A percentile compares a stretch with the other conserved stretches of the same genome.
Conservation (phyloP, 1,140 invertebrate genomes). For the Callitettix versicolor region DNA sequence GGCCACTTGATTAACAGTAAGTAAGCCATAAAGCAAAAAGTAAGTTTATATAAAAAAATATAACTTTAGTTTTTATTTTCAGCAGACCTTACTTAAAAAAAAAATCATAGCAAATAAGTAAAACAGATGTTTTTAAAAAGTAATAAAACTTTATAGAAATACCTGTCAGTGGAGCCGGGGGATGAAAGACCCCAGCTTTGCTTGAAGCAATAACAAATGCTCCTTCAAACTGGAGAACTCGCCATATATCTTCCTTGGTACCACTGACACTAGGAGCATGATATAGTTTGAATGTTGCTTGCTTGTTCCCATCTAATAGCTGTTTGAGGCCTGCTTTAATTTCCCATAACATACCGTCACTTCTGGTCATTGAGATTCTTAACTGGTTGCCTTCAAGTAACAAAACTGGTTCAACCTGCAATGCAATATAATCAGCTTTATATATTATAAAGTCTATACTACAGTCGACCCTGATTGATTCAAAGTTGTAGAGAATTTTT, state of each 20-base stretch:
- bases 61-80: too few species aligned
- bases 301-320: conserved; percentile 23
- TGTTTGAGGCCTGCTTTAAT: conserved; percentile 19
- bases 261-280: conserved; percentile 23
- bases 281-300: conserved; percentile 25
- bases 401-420: conserved; percentile 25
- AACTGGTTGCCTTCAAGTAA: conserved; percentile 21
- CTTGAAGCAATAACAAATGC: conserved; percentile 26
- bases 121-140: too few species aligned
- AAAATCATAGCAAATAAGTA: too few species aligned
- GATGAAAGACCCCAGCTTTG: conserved; percentile 24
- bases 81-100: too few species aligned
- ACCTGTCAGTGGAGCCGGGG: conserved; percentile 24
- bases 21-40: too few species aligned
- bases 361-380: conserved; percentile 24
- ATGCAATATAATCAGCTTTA: not conserved
- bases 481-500: too few species aligned
- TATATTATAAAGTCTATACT: too few species aligned
- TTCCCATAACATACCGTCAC: conserved; percentile 26
- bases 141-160: too few species aligned
- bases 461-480: too few species aligned
- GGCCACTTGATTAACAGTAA: too few species aligned
- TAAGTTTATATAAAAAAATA: too few species aligned
- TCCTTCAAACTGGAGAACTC: conserved; percentile 27
- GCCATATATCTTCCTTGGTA: conserved; percentile 21